Evolutionary conservation across 1,140 invertebrate genomes (phyloP), one percentile per base, ranked within the genome.

Genomic region (Coboldia fuscipes): DNA sequence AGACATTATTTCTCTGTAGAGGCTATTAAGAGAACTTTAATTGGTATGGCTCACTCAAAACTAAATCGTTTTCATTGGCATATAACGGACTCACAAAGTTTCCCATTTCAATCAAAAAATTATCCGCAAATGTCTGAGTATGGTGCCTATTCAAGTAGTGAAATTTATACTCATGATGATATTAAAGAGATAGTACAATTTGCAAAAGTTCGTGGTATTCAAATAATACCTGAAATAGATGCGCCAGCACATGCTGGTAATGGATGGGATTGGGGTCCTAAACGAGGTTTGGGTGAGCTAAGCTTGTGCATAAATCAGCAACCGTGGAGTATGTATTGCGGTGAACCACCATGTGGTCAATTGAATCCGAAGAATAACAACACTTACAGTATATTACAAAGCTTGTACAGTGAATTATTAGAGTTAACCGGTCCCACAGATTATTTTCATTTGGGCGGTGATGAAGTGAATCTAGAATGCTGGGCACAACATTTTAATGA

Each of bases 41-140:
- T 78, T 35, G 79, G 65, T 1, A 79, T 88, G 70, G 70, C 72
- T 3, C 64, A 75, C 12, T 67, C 66, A 36, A 88, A 88, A 56
- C 57, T 88, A 32, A 88, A 88, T 56, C 72, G 77, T 7, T 72
- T 88, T 35, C 82, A 86, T 51, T 84, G 79, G 79, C 82, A 88
- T 45, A 63, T 77, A 0, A 80, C 77, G 2, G 82, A 85, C 47
- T 71, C 73, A 0, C 81, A 88, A 42, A 81, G 78, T 44, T 85
- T 85, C 52, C 80, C 81, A 0, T 63, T 83, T 39, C 56, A 69
- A 22, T 65, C 76, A 3, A 60, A 67, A 10, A 62, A 65, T 36
- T 67, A 73, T 19, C 80, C 81, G 1, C 62, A 74, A 41, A 56
- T 86, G 46, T 63, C 70, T 2, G 65, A 68, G 37, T 72, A 72